Evolutionary conservation across 2,888 invertebrate genomes (phyloP), one percentile per base, ranked within the genome.

Genomic region (Chaetogeoica ovagalla): DNA sequence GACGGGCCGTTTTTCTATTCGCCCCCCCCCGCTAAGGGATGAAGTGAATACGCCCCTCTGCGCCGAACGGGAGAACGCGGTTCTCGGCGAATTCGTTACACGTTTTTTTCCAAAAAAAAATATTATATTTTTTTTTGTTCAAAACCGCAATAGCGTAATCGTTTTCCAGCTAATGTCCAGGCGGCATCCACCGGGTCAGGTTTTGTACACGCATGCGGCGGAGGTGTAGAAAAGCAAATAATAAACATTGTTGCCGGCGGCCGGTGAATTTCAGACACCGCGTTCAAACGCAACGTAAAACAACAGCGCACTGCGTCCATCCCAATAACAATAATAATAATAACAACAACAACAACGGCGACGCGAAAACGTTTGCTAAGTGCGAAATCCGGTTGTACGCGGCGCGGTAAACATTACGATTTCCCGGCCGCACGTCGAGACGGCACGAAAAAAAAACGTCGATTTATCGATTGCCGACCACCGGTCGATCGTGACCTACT

Each of bases 1-100:
- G n/a, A n/a, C n/a, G n/a, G n/a, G n/a, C n/a, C n/a, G n/a, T n/a
- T n/a, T n/a, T n/a, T n/a, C n/a, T n/a, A n/a, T n/a, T n/a, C n/a
- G n/a, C n/a, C n/a, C n/a, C n/a, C n/a, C n/a, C n/a, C n/a, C n/a
- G n/a, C n/a, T n/a, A n/a, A n/a, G n/a, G n/a, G n/a, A n/a, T n/a
- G n/a, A n/a, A n/a, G n/a, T n/a, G n/a, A n/a, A n/a, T n/a, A n/a
- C n/a, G n/a, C n/a, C n/a, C n/a, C n/a, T n/a, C n/a, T n/a, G n/a
- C n/a, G n/a, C n/a, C n/a, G n/a, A n/a, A n/a, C n/a, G n/a, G n/a
- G 62, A 70, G 77, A 62, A 70, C 70, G 77, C 70, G 76, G 69
- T 69, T 69, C 68, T 37, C 39, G 39, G 39, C 39, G 39, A 39
- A 39, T 8, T 8, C n/a, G n/a, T n/a, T n/a, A n/a, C n/a, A n/a